Evolutionary conservation across 1,140 invertebrate genomes (phyloP), one percentile per base, ranked within the genome.

Genomic region (Neomicropteryx cornuta): DNA sequence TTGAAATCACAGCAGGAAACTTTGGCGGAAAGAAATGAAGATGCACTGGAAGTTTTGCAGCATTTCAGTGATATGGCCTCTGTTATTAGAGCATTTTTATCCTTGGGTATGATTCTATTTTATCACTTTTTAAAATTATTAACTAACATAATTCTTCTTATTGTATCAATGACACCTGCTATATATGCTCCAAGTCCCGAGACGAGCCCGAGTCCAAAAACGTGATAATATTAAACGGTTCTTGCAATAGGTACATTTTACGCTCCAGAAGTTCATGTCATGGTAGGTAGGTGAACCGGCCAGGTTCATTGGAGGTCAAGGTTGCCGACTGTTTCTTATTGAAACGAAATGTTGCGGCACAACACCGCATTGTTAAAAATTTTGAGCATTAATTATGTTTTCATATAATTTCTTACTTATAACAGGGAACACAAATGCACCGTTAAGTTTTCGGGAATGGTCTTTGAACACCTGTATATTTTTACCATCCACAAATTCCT

Each of bases 1-100:
- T 48, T 65, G 1, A 46, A 58, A 31, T 66, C 71, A 0, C 54
- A 53, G 0, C 52, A 66, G 33, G 53, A 62, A 18, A 60, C 68
- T 0, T 40, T 66, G n/a, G 52, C 50, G 5, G 59, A 65, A 14
- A 51, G 65, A 3, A 56, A 69, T 36, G 58, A 67, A 18, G 61
- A 65, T 23, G 68, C 66, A 13, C 47, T 73, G 46, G 45, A 62
- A 2, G 60, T 65, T 11, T 46, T 73, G 3, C 49, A 50, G 0
- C 55, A 56, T 20, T 55, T 62, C 36, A 55, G 50, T 35, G 55
- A 63, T 46, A 58, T 62, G 40, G 55, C 55, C 33, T 51, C 56
- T 40, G 55, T 73, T 3, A 67, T 71, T 29, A 47, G 52, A 18
- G 66, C 68, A 3, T 65, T 73, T 37, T 41, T 54, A 37, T 55